Conservation (phyloP, 2,797 vertebrate species). For the Sebastes dallii region DNA sequence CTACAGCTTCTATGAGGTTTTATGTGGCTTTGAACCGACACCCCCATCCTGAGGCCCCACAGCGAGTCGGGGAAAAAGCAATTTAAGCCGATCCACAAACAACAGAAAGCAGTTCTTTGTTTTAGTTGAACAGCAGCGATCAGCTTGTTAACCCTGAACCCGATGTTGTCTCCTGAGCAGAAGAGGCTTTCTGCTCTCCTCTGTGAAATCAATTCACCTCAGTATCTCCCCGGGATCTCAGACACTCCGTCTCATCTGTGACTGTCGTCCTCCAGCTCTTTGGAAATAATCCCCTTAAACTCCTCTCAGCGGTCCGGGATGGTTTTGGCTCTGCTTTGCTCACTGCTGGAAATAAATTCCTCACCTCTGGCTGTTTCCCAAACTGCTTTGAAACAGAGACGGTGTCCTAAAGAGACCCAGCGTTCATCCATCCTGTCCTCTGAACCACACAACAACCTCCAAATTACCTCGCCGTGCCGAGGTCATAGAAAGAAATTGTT, state of each 20-base stretch:
- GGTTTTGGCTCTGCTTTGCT: slow-evolving; percentile 45
- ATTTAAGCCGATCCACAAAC: neutral
- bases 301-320: slow-evolving; percentile 37
- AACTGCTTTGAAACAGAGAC: slow-evolving; percentile 57
- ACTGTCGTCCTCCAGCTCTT: slow-evolving; percentile 56
- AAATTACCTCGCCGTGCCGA: slow-evolving; percentile 46
- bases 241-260: slow-evolving; percentile 23
- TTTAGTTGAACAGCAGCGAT: neutral
- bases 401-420: slow-evolving; percentile 54
- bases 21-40: neutral
- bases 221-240: slow-evolving; percentile 47
- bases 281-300: slow-evolving; percentile 65
- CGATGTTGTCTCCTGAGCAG: slow-evolving; percentile 20
- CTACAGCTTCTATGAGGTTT: neutral
- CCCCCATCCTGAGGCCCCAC: neutral
- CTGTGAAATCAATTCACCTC: slow-evolving; percentile 41
- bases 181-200: slow-evolving; percentile 15
- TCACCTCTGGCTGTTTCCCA: slow-evolving; percentile 67
- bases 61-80: neutral
- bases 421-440: slow-evolving; percentile 48
- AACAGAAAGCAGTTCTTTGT: neutral
- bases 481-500: slow-evolving; percentile 46
- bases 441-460: slow-evolving; percentile 40
- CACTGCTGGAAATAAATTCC: slow-evolving; percentile 60
- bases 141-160: slow-evolving; percentile 34